Evolutionary conservation across 64 coral and sea anemone species (phyloP), one percentile per base, ranked within the genome.

Genomic region (Anthopleura sola): DNA sequence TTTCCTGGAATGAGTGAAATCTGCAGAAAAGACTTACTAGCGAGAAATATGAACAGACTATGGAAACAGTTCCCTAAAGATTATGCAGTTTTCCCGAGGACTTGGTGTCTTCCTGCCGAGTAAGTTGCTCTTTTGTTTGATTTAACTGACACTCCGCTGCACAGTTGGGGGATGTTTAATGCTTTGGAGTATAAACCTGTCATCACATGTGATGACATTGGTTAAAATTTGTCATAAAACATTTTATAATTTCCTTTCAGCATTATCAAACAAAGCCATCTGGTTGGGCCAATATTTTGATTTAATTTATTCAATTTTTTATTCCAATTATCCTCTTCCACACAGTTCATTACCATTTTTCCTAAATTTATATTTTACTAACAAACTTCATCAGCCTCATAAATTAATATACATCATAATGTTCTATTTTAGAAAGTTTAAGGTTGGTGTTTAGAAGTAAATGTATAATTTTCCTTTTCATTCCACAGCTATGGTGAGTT

Each of bases 1-100:
- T 98, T 98, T 78, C 96, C 96, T 71, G 96, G 96, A n/a, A 98
- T 98, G 96, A 98, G 92, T 80, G 96, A 98, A 68, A 99, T 99
- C 44, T 99, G 97, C 33, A 88, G 97, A 15, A 99, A 99, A 57
- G 97, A 99, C 83, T 86, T 94, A 34, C 78, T 99, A 0, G 97
- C 97, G 38, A 89, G 97, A 75, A 99, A 99, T 37, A 99, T 99
- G 97, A 99, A 99, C 68, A 86, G 97, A 66, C 83, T 99, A 4
- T 99, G 93, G 90, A 99, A 99, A 84, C 97, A 94, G 40, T 99
- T 94, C 86, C 97, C 97, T 14, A 99, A 99, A 84, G 97, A 99
- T 36, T 99, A 99, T 80, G 89, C 93, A 44, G 92, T 94, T 15
- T 99, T 99, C 78, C 97, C 97, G 0, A 94, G 89, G 47, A 99